phyloP scores from a whole-genome alignment of 2,797 vertebrate genomes.

The Delichon dasypus region DNA sequence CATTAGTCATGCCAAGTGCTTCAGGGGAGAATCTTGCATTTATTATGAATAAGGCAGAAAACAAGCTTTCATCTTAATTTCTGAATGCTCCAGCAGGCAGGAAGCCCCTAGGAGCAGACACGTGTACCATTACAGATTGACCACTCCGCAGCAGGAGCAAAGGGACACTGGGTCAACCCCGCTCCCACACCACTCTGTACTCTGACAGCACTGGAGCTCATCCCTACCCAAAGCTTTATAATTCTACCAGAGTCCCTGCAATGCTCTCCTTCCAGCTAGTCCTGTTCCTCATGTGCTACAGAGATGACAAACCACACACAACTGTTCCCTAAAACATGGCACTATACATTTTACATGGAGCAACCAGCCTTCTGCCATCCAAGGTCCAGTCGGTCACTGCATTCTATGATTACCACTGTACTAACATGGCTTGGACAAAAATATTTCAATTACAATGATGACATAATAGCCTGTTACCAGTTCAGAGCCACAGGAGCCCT shows the following conservation, averaged over 20 bases:
- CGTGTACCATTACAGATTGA: neutral
- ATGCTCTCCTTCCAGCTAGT: neutral
- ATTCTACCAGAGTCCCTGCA: neutral
- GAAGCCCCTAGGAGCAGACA: neutral
- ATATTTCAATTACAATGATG: neutral
- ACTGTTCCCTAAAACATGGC: rapidly evolving
- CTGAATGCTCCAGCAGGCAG: neutral
- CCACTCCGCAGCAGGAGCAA: rapidly evolving
- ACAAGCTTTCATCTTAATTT: conserved; percentile 46
- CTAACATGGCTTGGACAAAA: neutral
- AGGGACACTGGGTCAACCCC: neutral
- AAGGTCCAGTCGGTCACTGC: neutral
- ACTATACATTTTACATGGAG: rapidly evolving
- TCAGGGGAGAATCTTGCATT: neutral
- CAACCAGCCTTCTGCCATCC: neutral
- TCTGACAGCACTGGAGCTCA: neutral
- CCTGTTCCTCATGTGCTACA: neutral
- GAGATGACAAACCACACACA: neutral
- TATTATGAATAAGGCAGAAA: conserved; percentile 18
- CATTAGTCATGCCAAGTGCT: conserved; percentile 35
- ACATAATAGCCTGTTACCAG: neutral
- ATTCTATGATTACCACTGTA: neutral
- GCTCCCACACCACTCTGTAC: neutral
- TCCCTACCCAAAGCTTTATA: neutral
- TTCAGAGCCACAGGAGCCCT: neutral